Conservation (phyloP, 2,888 invertebrate species). For the Scaptomyza flava region DNA sequence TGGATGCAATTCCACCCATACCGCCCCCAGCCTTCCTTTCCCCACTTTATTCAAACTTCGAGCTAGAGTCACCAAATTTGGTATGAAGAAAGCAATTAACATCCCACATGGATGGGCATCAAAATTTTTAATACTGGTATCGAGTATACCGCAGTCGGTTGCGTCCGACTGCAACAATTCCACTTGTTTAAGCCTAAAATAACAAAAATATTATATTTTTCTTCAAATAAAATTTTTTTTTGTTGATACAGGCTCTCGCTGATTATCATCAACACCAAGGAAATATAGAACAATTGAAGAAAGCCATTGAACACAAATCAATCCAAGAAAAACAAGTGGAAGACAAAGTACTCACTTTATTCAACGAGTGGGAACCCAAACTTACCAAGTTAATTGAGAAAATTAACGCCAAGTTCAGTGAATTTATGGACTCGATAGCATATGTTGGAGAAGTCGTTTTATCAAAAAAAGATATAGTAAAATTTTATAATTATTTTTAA, state of each 20-base stretch:
- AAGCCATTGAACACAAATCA: constrained; percentile 85
- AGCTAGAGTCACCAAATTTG: no score
- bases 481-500: constrained; percentile 31
- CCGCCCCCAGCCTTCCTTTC: no score
- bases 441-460: constrained; percentile 94
- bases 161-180: no score
- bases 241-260: constrained; percentile 86
- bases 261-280: constrained; percentile 87
- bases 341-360: constrained; percentile 85
- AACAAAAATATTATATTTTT: neutral
- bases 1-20: no score
- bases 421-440: constrained; percentile 91
- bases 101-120: no score
- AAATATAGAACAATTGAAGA: constrained; percentile 85
- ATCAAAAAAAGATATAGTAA: constrained; percentile 86
- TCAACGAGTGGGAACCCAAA: constrained; percentile 88
- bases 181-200: no score
- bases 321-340: constrained; percentile 84
- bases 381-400: constrained; percentile 87
- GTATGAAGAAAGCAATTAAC: no score
- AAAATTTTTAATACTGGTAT: no score
- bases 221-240: neutral
- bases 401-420: constrained; percentile 90
- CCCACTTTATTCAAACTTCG: no score
- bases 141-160: no score